A percentile compares a stretch with the other conserved stretches of the same genome.
These are phyloP conservation scores for Sericinus montela DNA, from an alignment of 2,888 invertebrate genomes.

Conservation along the genomic window DNA sequence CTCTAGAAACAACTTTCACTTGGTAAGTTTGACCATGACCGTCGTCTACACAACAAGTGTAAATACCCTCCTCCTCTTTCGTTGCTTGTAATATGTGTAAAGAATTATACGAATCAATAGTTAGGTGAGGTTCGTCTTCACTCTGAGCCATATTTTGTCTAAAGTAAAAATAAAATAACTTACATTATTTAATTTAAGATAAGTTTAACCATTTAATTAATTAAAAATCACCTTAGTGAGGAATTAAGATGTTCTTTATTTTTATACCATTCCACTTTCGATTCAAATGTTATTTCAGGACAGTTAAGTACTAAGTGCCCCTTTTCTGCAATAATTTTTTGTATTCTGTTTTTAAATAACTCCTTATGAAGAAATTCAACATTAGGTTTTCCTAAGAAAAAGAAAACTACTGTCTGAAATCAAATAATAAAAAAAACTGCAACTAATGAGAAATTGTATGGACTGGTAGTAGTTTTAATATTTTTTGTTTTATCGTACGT, in stretches of 20 bases:
- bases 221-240: slow-evolving; percentile 30
- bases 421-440: too few species aligned
- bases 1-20: slow-evolving; percentile 71
- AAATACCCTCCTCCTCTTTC: slow-evolving; percentile 82
- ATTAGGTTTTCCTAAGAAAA: too few species aligned
- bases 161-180: neutral
- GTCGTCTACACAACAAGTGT: slow-evolving; percentile 83
- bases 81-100: slow-evolving; percentile 80
- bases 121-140: slow-evolving; percentile 60
- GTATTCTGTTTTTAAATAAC: slow-evolving; percentile 29
- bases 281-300: slow-evolving; percentile 72
- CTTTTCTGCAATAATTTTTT: slow-evolving; percentile 65
- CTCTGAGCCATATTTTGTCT: slow-evolving; percentile 35
- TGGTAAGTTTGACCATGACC: slow-evolving; percentile 72
- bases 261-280: slow-evolving; percentile 76
- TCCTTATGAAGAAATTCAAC: neutral
- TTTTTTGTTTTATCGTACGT: too few species aligned
- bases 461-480: too few species aligned
- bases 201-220: neutral
- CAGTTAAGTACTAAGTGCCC: slow-evolving; percentile 76
- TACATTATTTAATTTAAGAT: too few species aligned
- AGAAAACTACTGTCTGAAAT: too few species aligned
- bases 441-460: too few species aligned
- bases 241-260: slow-evolving; percentile 64
- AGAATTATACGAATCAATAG: slow-evolving; percentile 77